phyloP scores from a whole-genome alignment of 1,140 invertebrate species.

The Pachypsylla venusta region DNA sequence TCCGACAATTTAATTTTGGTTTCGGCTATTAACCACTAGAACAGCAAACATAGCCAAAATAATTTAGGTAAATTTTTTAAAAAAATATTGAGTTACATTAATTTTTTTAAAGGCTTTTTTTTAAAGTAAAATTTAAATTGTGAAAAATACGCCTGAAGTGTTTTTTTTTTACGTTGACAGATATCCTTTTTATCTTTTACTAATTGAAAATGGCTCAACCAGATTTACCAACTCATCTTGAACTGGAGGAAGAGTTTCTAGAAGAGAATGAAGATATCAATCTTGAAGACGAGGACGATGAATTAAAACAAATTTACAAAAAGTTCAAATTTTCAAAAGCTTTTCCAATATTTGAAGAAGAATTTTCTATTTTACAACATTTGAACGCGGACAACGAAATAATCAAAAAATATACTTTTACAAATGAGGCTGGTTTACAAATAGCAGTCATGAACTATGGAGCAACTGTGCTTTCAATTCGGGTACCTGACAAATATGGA shows the following conservation, averaged over 20 bases:
- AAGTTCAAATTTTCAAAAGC: not conserved
- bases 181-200: no score
- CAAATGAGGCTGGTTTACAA: not conserved
- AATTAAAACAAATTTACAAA: not conserved
- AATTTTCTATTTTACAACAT: not conserved
- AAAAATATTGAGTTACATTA: no score
- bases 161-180: no score
- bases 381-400: not conserved
- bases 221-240: no score
- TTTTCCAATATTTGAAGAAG: not conserved
- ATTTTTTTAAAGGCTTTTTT: no score
- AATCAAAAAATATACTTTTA: not conserved
- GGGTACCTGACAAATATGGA: not conserved
- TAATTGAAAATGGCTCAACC: no score
- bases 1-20: no score
- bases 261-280: not conserved
- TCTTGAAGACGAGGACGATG: not conserved
- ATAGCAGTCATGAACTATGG: constrained; percentile 3
- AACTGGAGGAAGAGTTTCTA: not conserved
- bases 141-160: no score
- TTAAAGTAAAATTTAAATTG: no score
- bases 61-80: no score
- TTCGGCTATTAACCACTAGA: no score
- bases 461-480: not conserved
- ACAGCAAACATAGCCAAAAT: no score